Evolutionary conservation across 2,113 vertebrate genomes (phyloP).

Genomic region (Toxostoma redivivum): DNA sequence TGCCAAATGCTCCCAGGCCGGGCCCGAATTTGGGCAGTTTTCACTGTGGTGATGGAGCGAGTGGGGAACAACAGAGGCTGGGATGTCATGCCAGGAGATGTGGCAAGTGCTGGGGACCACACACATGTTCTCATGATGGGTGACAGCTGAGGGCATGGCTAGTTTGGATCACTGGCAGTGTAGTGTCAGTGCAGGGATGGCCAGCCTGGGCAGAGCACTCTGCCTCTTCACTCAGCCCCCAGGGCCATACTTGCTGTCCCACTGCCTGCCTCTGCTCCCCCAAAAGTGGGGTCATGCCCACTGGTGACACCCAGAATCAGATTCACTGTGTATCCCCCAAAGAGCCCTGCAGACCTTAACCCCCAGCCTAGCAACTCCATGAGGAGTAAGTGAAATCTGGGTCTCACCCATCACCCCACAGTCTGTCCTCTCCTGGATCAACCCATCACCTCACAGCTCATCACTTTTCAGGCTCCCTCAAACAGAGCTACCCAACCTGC

Average conservation of each 20-base stretch:
- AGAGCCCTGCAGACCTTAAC: not conserved
- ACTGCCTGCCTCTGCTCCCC: not conserved
- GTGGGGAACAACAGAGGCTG: not conserved
- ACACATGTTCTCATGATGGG: accelerated
- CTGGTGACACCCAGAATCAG: not conserved
- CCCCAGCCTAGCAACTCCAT: not conserved
- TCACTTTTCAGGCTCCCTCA: not conserved
- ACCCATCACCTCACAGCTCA: not conserved
- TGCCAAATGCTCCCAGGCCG: not conserved
- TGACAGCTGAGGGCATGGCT: not conserved
- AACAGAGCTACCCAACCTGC: accelerated
- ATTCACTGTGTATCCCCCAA: accelerated
- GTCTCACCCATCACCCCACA: not conserved
- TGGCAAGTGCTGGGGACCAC: not conserved
- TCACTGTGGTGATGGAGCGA: not conserved
- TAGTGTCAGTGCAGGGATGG: accelerated
- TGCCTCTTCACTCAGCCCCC: not conserved
- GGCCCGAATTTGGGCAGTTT: not conserved
- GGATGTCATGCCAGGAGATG: accelerated
- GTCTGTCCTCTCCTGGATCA: not conserved
- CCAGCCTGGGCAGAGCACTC: not conserved
- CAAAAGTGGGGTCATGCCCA: not conserved
- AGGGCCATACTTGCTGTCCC: not conserved
- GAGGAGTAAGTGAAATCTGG: not conserved
- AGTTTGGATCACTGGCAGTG: accelerated